Conservation (phyloP, 2,113 vertebrate species). For the Numenius arquata region DNA sequence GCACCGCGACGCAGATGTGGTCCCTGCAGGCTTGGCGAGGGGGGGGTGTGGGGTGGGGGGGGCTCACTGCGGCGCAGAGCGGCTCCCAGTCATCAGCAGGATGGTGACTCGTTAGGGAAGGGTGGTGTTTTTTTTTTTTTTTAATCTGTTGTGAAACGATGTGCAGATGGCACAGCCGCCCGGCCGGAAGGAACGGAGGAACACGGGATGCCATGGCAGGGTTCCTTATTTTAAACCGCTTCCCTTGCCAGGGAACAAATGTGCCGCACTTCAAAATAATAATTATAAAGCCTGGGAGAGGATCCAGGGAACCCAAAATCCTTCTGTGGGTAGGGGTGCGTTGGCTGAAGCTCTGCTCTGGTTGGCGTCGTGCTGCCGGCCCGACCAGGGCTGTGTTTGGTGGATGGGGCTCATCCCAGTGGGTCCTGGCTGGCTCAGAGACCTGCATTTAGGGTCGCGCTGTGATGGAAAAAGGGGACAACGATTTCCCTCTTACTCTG, state of each 20-base stretch:
- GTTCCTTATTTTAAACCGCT: neutral
- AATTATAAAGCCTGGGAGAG: neutral
- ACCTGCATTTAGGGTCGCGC: neutral
- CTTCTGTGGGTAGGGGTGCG: neutral
- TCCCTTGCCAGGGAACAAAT: constrained; percentile 55
- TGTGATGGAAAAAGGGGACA: neutral
- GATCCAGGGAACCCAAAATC: neutral
- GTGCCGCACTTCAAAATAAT: neutral
- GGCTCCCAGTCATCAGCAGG: fast-evolving
- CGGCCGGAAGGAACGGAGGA: neutral
- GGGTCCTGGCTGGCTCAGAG: neutral
- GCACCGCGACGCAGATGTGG: neutral
- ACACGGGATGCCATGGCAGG: constrained; percentile 17
- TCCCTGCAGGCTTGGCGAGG: neutral
- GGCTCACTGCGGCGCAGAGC: fast-evolving
- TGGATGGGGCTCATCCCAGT: neutral
- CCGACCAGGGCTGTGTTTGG: neutral
- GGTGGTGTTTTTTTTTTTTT: neutral
- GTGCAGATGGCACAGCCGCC: constrained; percentile 33
- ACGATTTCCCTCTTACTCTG: neutral
- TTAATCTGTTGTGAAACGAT: neutral
- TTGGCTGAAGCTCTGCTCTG: neutral
- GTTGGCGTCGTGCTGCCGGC: neutral
- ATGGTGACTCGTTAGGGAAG: neutral
- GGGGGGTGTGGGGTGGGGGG: no score